Evolutionary conservation across 2,113 vertebrate species (phyloP).

Genomic region (Stegastes partitus): DNA sequence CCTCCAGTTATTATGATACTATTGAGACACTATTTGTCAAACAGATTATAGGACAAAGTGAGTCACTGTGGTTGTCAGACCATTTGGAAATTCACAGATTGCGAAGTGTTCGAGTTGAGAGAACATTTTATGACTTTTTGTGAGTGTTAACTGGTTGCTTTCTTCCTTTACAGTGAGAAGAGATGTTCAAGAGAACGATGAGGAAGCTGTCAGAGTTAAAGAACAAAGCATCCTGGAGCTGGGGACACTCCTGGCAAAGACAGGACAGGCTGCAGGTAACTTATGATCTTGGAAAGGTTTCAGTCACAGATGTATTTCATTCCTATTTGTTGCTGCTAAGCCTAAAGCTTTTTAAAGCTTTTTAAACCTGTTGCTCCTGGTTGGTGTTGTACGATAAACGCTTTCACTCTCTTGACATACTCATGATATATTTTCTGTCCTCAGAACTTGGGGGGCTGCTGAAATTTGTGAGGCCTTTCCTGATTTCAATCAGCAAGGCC

Average conservation of each 20-base stretch:
- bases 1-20: no score
- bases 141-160: neutral
- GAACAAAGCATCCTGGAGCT: slow-evolving; percentile 99
- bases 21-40: neutral
- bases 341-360: neutral
- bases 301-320: neutral
- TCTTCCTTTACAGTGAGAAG: slow-evolving; percentile 89
- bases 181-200: slow-evolving; percentile 97
- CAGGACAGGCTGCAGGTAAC: slow-evolving; percentile 96
- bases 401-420: neutral
- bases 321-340: neutral
- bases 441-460: slow-evolving; percentile 97
- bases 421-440: slow-evolving; percentile 20
- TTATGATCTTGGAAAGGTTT: neutral
- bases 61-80: no score
- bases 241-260: slow-evolving; percentile 95
- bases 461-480: slow-evolving; percentile 97
- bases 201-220: slow-evolving; percentile 97
- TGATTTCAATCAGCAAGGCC: slow-evolving; percentile 94
- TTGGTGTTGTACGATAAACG: neutral
- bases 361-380: no score
- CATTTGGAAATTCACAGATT: neutral
- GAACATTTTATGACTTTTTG: neutral
- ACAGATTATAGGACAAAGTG: neutral
- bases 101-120: neutral